These are phyloP conservation scores for Hippocampus guttulatus DNA, from an alignment of 2,113 vertebrate genomes.

Conservation along the genomic window DNA sequence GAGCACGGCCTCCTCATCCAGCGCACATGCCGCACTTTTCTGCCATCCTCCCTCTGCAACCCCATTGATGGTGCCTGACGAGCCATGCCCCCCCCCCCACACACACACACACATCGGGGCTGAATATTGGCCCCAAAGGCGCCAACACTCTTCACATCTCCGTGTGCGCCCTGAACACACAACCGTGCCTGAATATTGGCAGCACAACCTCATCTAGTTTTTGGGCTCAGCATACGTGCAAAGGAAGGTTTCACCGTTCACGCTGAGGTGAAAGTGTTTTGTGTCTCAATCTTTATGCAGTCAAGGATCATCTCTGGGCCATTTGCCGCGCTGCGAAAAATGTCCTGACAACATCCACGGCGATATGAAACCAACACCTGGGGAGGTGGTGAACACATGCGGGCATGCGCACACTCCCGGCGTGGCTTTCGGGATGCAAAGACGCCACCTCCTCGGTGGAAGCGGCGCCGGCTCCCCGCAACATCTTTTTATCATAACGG, in stretches of 20 bases:
- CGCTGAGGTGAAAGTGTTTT: constrained; percentile 39
- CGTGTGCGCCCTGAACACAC: constrained; percentile 42
- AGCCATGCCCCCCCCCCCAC: neutral
- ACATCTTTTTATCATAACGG: constrained; percentile 61
- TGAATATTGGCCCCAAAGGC: constrained; percentile 40
- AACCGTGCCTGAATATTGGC: constrained; percentile 45
- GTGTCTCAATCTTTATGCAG: constrained; percentile 57
- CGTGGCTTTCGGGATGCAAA: constrained; percentile 32
- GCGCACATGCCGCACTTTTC: constrained; percentile 15
- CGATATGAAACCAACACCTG: constrained; percentile 27
- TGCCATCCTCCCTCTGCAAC: neutral
- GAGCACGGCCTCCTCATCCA: constrained; percentile 48
- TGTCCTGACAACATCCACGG: constrained; percentile 31
- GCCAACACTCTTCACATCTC: constrained; percentile 31
- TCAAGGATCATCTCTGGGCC: constrained; percentile 35
- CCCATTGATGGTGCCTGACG: no score
- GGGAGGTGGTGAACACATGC: constrained; percentile 11
- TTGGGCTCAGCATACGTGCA: constrained; percentile 57
- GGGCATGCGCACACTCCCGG: neutral
- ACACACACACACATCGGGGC: neutral
- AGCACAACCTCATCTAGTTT: constrained; percentile 21
- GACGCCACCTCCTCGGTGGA: constrained; percentile 26
- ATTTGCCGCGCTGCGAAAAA: constrained; percentile 28
- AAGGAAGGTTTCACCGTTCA: constrained; percentile 50
- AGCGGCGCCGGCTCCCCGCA: constrained; percentile 31